Evolutionary conservation across 2,888 invertebrate genomes (phyloP), one percentile per base, ranked within the genome.

Genomic region (Ariolimax columbianus): DNA sequence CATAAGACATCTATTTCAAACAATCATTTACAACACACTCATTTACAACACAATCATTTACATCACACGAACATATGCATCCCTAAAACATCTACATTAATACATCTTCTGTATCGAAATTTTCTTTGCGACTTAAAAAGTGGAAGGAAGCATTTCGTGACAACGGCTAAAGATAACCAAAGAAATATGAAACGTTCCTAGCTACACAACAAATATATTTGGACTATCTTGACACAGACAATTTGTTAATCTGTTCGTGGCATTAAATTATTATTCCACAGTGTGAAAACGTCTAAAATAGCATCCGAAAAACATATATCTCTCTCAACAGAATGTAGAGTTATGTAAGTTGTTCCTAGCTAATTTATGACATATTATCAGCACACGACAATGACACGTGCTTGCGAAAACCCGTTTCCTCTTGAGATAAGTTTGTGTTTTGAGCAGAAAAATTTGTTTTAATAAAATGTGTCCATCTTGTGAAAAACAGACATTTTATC

Each of bases 401-500:
- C 33, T 43, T 33, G n/a, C 30, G 17, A 33, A 51, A 30, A 30
- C 30, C 73, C 51, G 75, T 33, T 51, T 51, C 51, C 19, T 30
- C 51, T 43, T 26, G 17, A 51, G 75, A 75, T 75, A 51, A 19
- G 33, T 75, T 51, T 51, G 36, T 51, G 51, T 75, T 51, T 47
- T 19, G 43, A n/a, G 36, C 40, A 72, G 43, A 72, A 33, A 75
- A 75, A 51, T 75, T 75, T 14, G 73, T 75, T 75, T 75, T 72
- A 23, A 14, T 14, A 51, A 40, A 75, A 47, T 33, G 7, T 75
- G 51, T 75, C 33, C 23, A 4, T 33, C 51, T 23, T 4, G 33
- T 17, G 51, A 51, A 51, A 51, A 19, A 33, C 4, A 43, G 51
- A 51, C 43, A 51, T 75, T 19, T 51, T 75, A 33, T 51, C 51